Percentiles rank a stretch among this genome's conserved stretches.
Evolutionary conservation across 2,888 invertebrate species (phyloP).

Genomic region (Mesorhabditis spiculigera): DNA sequence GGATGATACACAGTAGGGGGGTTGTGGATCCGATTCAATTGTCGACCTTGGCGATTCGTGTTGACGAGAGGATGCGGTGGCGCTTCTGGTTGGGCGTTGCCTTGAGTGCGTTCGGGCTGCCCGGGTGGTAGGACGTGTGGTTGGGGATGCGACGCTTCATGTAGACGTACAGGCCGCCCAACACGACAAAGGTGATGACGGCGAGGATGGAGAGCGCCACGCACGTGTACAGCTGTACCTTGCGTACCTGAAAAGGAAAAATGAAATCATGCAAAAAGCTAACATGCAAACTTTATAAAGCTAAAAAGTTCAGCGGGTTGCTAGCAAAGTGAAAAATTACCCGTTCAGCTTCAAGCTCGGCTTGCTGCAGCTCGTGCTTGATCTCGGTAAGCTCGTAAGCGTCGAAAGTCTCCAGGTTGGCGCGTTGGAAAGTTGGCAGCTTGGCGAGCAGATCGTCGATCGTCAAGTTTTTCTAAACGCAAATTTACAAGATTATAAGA

Average conservation of each 20-base stretch:
- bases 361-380: slow-evolving; percentile 45
- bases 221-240: neutral
- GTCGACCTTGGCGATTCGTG: too few species aligned
- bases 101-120: neutral
- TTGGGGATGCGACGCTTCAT: slow-evolving; percentile 2
- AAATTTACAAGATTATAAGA: neutral
- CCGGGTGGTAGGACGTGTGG: slow-evolving; percentile 5
- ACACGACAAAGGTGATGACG: neutral
- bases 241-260: neutral
- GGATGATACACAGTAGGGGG: too few species aligned
- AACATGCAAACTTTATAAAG: neutral
- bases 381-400: slow-evolving; percentile 56
- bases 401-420: slow-evolving; percentile 46
- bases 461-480: slow-evolving; percentile 30
- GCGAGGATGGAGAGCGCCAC: neutral
- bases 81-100: too few species aligned
- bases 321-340: neutral
- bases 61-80: too few species aligned
- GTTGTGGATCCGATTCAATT: too few species aligned
- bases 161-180: neutral
- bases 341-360: slow-evolving; percentile 15
- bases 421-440: slow-evolving; percentile 48
- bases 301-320: too few species aligned
- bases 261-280: neutral
- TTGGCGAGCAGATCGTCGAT: slow-evolving; percentile 53